Conservation (phyloP, 2,888 invertebrate species). For the Stenotaenia linearis region DNA sequence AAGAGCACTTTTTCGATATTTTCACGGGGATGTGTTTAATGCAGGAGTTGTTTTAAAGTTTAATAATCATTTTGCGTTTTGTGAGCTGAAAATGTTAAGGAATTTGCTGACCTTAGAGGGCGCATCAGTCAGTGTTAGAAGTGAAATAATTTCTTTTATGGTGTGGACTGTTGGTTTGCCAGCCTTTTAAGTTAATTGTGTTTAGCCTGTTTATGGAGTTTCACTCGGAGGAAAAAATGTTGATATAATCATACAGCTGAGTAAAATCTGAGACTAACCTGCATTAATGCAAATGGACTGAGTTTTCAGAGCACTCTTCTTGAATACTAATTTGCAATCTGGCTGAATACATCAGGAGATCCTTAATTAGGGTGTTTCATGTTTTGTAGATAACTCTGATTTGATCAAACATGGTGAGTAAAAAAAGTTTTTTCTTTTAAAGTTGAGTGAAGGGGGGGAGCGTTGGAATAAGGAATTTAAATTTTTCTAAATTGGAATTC, state of each 20-base stretch:
- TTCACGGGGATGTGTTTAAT: neutral
- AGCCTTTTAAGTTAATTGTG: neutral
- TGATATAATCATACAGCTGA: neutral
- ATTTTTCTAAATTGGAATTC: too few species aligned
- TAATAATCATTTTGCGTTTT: neutral
- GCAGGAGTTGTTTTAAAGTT: neutral
- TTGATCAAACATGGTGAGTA: neutral
- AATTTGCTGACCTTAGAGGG: neutral
- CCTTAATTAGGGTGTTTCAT: neutral
- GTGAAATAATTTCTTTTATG: neutral
- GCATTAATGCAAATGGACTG: neutral
- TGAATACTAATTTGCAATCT: neutral
- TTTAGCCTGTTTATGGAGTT: neutral
- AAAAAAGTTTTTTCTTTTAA: neutral
- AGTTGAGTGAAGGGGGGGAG: too few species aligned
- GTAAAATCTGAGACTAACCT: neutral
- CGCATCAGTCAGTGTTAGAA: neutral
- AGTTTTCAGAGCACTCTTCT: neutral
- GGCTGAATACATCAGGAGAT: neutral
- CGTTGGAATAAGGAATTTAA: too few species aligned
- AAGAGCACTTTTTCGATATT: neutral
- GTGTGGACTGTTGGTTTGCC: neutral
- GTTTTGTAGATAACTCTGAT: neutral
- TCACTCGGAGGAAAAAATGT: neutral
- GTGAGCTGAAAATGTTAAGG: neutral